A percentile compares a stretch with the other conserved stretches of the same genome.
phyloP scores from a whole-genome alignment of 2,888 invertebrate species.

The Cerastis leucographa region DNA sequence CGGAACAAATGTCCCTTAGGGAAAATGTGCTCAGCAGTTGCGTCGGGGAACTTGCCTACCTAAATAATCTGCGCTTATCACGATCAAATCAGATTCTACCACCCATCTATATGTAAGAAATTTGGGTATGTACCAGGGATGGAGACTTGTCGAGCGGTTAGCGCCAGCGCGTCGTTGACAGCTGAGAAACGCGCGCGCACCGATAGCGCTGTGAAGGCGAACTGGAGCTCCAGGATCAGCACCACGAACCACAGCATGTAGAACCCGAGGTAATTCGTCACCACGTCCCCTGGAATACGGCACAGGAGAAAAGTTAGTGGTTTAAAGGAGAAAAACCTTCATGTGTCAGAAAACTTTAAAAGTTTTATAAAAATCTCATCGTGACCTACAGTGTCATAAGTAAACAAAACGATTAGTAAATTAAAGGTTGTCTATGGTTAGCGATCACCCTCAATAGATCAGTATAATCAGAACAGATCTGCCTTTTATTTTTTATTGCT shows the following conservation, averaged over 20 bases:
- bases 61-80: neutral
- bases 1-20: too few species aligned
- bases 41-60: too few species aligned
- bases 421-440: neutral
- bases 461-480: neutral
- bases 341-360: neutral
- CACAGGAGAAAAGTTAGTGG: neutral
- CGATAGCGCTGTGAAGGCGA: constrained; percentile 90
- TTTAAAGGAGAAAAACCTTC: neutral
- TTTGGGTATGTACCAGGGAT: constrained; percentile 77
- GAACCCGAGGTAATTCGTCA: constrained; percentile 90
- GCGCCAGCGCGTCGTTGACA: constrained; percentile 88
- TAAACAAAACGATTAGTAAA: neutral
- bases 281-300: constrained; percentile 81
- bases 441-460: neutral
- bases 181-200: constrained; percentile 89
- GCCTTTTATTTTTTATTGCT: neutral
- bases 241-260: constrained; percentile 91
- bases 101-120: neutral
- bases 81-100: too few species aligned
- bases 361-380: neutral
- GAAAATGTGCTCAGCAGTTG: neutral
- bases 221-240: constrained; percentile 91
- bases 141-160: constrained; percentile 82
- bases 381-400: neutral